Evolutionary conservation across 2,797 vertebrate species (phyloP).

Genomic region (Hoplostethus mediterraneus): DNA sequence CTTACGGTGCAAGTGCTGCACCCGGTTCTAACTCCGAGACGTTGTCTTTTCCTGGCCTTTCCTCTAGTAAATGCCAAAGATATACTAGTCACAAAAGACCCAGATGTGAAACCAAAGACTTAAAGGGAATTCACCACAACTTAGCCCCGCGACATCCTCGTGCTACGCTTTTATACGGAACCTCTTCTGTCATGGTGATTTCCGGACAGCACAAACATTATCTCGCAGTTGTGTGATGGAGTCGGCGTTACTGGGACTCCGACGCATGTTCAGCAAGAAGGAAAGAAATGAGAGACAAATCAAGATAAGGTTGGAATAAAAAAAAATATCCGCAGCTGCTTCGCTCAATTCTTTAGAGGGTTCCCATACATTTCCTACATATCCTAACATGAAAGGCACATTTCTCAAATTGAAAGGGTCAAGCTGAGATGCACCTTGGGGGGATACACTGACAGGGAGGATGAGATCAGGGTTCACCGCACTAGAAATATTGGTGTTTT

Average conservation of each 20-base stretch:
- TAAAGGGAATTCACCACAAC: not conserved
- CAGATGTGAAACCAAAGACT: not conserved
- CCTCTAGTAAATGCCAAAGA: no score
- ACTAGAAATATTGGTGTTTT: constrained; percentile 17
- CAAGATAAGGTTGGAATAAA: not conserved
- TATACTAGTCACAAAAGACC: not conserved
- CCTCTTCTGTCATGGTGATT: constrained; percentile 53
- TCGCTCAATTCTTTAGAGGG: not conserved
- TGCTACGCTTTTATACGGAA: constrained; percentile 9
- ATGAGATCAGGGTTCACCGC: not conserved
- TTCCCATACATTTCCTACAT: not conserved
- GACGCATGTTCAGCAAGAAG: not conserved
- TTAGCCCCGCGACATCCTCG: constrained; percentile 25
- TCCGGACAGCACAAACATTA: constrained; percentile 61
- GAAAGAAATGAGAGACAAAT: constrained; percentile 19
- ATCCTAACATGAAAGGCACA: not conserved
- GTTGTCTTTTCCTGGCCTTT: no score
- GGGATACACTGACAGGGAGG: not conserved
- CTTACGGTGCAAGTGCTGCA: not conserved
- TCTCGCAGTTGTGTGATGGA: constrained; percentile 52
- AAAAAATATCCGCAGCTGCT: not conserved
- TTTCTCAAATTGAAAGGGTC: not conserved
- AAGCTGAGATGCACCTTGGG: not conserved
- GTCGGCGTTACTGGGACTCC: not conserved
- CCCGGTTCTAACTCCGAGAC: not conserved